phyloP scores from a whole-genome alignment of 1,140 invertebrate species.

The Archegozetes longisetosus region DNA sequence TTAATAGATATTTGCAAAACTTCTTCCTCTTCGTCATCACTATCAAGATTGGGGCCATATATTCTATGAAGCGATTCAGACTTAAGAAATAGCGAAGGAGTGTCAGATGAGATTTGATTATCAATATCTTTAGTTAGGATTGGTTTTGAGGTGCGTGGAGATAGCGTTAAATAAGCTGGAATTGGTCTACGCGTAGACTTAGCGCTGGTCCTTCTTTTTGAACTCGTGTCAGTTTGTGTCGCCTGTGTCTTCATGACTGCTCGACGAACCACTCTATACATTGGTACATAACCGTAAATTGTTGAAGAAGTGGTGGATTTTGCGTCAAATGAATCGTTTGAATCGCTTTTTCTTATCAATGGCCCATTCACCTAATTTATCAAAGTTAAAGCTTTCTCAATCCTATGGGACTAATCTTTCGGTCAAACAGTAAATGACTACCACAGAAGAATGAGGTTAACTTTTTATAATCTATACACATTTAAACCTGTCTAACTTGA shows the following conservation, averaged over 20 bases:
- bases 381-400: background rate
- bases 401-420: background rate
- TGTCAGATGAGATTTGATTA: no score
- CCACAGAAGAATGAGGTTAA: no score
- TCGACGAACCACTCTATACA: constrained; percentile 3
- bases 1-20: background rate
- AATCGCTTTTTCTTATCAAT: background rate
- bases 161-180: constrained; percentile 54
- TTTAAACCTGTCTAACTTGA: no score
- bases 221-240: constrained; percentile 67
- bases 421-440: no score
- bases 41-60: background rate
- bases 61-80: no score
- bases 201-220: no score
- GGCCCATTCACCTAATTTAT: background rate
- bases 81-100: no score
- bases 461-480: no score
- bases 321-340: background rate
- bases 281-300: background rate
- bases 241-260: constrained; percentile 70
- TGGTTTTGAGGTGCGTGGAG: constrained; percentile 41
- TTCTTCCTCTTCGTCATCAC: constrained; percentile 2
- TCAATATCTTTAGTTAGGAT: background rate
- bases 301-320: background rate
- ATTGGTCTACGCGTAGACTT: constrained; percentile 30